These are phyloP conservation scores for Ostrea edulis DNA, from an alignment of 1,140 invertebrate species.

Conservation along the genomic window DNA sequence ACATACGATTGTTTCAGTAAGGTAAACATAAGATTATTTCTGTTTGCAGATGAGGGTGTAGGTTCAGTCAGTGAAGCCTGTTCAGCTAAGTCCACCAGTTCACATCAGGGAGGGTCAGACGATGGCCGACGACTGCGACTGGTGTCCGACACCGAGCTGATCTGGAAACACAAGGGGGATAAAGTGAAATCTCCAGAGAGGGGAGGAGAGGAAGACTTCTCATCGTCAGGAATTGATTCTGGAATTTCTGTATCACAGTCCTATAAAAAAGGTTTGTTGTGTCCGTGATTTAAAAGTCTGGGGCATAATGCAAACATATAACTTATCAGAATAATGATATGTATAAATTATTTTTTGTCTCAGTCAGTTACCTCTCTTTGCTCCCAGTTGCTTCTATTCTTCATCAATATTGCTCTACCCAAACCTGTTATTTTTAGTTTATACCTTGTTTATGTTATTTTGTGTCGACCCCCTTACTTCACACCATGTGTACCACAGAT, in stretches of 20 bases:
- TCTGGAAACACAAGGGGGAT: background rate
- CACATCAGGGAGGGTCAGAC: background rate
- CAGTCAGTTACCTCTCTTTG: too few relatives aligned
- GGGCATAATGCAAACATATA: too few relatives aligned
- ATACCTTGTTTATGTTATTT: too few relatives aligned
- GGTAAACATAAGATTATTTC: background rate
- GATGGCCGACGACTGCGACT: constrained; percentile 1
- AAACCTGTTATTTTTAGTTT: too few relatives aligned
- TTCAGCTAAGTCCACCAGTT: background rate
- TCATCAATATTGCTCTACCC: too few relatives aligned
- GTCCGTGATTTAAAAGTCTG: too few relatives aligned
- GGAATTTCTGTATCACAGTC: constrained; percentile 23
- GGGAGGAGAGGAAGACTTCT: background rate
- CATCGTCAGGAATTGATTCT: background rate
- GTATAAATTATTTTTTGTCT: too few relatives aligned
- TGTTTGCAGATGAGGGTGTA: constrained; percentile 11
- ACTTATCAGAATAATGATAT: too few relatives aligned
- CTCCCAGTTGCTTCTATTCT: too few relatives aligned
- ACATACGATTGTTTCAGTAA: background rate
- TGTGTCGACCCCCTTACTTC: too few relatives aligned
- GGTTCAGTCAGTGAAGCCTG: background rate
- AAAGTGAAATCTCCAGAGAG: background rate
- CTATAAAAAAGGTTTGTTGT: constrained; percentile 18
- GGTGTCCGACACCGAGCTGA: constrained; percentile 8
- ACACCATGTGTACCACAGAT: too few relatives aligned